Conservation (phyloP, 2,113 vertebrate genomes). For the Thomomys bottae region DNA sequence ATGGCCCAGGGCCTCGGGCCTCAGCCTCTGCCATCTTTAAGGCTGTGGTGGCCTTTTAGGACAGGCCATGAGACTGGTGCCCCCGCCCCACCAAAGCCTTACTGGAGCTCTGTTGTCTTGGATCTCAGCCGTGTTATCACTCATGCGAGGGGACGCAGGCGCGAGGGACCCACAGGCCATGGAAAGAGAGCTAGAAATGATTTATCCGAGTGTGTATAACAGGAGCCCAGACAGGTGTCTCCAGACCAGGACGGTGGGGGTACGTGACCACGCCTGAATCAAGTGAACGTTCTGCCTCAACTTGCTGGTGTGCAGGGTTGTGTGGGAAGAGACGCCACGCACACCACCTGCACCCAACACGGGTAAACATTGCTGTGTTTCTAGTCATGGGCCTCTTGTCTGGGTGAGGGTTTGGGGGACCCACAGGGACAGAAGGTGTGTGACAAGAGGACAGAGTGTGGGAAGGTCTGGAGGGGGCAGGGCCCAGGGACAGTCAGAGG, state of each 20-base stretch:
- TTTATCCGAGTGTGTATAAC: neutral
- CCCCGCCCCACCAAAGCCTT: neutral
- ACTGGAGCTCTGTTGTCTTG: neutral
- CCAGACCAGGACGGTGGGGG: neutral
- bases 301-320: neutral
- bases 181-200: neutral
- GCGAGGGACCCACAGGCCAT: neutral
- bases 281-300: neutral
- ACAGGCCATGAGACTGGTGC: neutral
- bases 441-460: too few species aligned
- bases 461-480: neutral
- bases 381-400: neutral
- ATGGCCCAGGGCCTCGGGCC: rapidly evolving
- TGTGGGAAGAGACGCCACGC: neutral
- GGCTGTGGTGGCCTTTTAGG: neutral
- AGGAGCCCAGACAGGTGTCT: neutral
- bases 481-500: too few species aligned
- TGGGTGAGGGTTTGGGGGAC: neutral
- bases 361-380: rapidly evolving
- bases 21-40: neutral
- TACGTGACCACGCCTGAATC: neutral
- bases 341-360: rapidly evolving
- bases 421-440: too few species aligned
- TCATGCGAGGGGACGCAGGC: neutral
- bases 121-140: neutral